Evolutionary conservation across 2,797 vertebrate species (phyloP), one percentile per base, ranked within the genome.

Genomic region (Coregonus sp.): DNA sequence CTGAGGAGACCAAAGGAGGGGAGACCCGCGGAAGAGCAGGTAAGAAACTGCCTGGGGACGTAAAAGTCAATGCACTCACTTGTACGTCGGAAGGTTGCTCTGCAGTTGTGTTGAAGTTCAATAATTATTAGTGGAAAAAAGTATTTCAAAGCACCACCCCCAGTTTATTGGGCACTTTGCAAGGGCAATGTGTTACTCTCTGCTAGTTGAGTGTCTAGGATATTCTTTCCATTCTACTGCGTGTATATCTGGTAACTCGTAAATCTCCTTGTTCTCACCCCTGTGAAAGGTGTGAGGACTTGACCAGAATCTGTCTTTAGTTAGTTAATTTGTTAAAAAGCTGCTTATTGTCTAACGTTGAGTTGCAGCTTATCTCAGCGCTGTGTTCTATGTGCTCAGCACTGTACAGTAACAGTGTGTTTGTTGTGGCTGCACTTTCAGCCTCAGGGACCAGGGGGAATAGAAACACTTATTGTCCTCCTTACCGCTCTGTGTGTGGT

Each of bases 21-120:
- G 86, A 63, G 75, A 80, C 85, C 80, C 90, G 91, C 69, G 76
- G 86, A 3, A 90, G 87, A 5, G 86, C 91, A 85, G 94, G 94
- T 95, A 85, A 86, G 80, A 31, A 5, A 2, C 52, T 11, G 40
- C 40, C 9, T 47, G 40, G 40, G 9, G 2, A 25, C 9, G 9
- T 47, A 11, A 9, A 47, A 47, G 40, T 47, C 11, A 12, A 47
- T 47, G 9, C 40, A 11, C 9, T 47, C 40, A 1, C 40, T 47
- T 47, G 40, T 47, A 47, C 9, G 2, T 12, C 40, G 11, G 40
- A 12, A 47, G 40, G 40, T 47, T 47, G 9, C 40, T 47, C 33
- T 3, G 1, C 33, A 33, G 6, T 5, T 2, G 20, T 16, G 40
- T 47, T 15, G 12, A 47, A 47, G 40, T 47, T 47, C 40, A 47